Evolutionary conservation across 2,797 vertebrate genomes (phyloP).

Genomic region (Chaetodon trifasciatus): DNA sequence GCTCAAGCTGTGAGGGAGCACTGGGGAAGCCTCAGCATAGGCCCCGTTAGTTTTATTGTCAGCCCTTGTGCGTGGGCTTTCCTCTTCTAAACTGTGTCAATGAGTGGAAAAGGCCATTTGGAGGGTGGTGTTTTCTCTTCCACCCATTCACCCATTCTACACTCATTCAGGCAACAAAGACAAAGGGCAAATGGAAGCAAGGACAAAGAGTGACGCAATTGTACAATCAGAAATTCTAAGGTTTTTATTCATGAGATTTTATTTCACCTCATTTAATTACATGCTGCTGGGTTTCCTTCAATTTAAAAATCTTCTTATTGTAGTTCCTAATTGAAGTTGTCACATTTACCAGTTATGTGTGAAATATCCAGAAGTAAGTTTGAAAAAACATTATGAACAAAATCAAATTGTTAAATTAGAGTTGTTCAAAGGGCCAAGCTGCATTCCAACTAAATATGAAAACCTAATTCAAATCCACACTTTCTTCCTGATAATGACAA

Average conservation of each 20-base stretch:
- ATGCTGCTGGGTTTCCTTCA: not conserved
- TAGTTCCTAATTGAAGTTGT: not conserved
- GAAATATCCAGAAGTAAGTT: not conserved
- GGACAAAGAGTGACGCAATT: not conserved
- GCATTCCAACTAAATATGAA: too few species aligned
- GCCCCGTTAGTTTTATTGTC: conserved; percentile 50
- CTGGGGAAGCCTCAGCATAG: conserved; percentile 37
- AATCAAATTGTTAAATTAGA: not conserved
- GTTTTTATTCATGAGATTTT: not conserved
- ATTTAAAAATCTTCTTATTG: not conserved
- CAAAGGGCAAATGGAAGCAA: conserved; percentile 7
- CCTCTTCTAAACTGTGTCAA: conserved; percentile 25
- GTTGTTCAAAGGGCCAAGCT: not conserved
- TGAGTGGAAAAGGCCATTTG: conserved; percentile 22
- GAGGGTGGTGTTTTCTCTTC: conserved; percentile 7
- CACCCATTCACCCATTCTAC: not conserved
- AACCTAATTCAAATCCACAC: too few species aligned
- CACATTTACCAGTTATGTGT: too few species aligned
- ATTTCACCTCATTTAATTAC: not conserved
- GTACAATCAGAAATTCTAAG: not conserved
- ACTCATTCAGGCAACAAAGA: conserved; percentile 3
- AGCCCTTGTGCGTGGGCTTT: conserved; percentile 13
- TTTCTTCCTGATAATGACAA: too few species aligned
- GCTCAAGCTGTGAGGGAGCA: conserved; percentile 46
- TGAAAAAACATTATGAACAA: not conserved